Percentiles rank a stretch among this genome's conserved stretches.
phyloP scores from a whole-genome alignment of 2,888 invertebrate genomes.

The Neoascia interrupta region DNA sequence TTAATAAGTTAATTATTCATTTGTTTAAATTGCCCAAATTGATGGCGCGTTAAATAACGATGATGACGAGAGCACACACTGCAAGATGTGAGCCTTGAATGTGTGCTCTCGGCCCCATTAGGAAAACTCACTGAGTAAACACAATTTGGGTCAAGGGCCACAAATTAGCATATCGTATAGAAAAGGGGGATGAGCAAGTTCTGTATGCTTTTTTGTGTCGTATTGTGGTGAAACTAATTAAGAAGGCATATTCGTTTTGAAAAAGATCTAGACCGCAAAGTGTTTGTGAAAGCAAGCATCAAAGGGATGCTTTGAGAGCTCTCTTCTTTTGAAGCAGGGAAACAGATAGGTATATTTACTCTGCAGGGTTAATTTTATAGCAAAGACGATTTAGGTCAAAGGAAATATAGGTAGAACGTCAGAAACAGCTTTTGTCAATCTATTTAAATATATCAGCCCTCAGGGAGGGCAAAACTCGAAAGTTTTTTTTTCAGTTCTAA shows the following conservation, averaged over 20 bases:
- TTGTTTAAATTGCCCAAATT: slow-evolving; percentile 60
- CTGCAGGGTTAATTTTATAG: too few species aligned
- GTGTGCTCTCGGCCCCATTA: slow-evolving; percentile 15
- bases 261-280: slow-evolving; percentile 5
- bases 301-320: slow-evolving; percentile 2
- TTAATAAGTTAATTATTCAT: slow-evolving; percentile 68
- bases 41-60: slow-evolving; percentile 44
- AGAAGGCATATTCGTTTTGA: slow-evolving; percentile 1
- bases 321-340: background rate
- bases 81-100: background rate
- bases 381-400: too few species aligned
- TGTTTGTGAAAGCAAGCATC: slow-evolving; percentile 6
- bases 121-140: slow-evolving; percentile 27
- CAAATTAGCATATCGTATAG: slow-evolving; percentile 10
- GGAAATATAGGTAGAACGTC: too few species aligned
- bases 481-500: too few species aligned
- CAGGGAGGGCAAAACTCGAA: too few species aligned
- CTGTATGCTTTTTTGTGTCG: background rate
- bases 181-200: too few species aligned
- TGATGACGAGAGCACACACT: slow-evolving; percentile 22
- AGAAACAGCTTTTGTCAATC: too few species aligned
- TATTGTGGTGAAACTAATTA: slow-evolving; percentile 42
- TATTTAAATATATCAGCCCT: too few species aligned
- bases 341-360: background rate
- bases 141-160: slow-evolving; percentile 47